Conservation (phyloP, 2,888 invertebrate genomes). For the Epinotia nisella region DNA sequence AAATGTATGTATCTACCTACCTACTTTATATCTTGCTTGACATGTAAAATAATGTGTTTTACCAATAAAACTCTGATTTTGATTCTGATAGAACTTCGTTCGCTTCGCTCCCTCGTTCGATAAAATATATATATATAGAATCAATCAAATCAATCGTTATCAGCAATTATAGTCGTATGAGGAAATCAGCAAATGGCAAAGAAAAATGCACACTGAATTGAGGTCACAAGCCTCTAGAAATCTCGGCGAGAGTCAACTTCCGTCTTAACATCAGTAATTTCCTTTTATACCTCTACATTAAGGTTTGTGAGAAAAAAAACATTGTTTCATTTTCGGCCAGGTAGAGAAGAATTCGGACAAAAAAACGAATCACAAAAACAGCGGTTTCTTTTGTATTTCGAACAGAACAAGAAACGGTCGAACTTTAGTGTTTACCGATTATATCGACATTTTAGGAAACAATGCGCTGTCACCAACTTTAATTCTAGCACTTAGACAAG, state of each 20-base stretch:
- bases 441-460: conserved; percentile 70
- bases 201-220: background rate
- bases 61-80: too few species aligned
- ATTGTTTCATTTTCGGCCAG: conserved; percentile 60
- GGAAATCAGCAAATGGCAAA: background rate
- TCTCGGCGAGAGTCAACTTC: conserved; percentile 13
- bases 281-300: conserved; percentile 26
- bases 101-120: too few species aligned
- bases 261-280: conserved; percentile 30
- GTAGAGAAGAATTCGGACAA: conserved; percentile 73
- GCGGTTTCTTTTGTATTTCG: conserved; percentile 75
- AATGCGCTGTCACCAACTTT: conserved; percentile 47
- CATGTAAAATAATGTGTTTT: too few species aligned
- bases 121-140: too few species aligned
- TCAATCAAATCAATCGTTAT: too few species aligned
- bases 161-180: too few species aligned
- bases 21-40: too few species aligned
- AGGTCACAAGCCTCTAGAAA: background rate
- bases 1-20: too few species aligned
- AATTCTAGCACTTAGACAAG: conserved; percentile 19
- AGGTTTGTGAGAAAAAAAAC: conserved; percentile 24
- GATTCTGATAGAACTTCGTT: too few species aligned
- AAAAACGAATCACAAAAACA: conserved; percentile 65
- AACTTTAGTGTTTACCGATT: conserved; percentile 73
- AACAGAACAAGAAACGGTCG: conserved; percentile 70